These are phyloP conservation scores for Zosterops lateralis DNA, from an alignment of 2,113 vertebrate genomes.

Conservation along the genomic window DNA sequence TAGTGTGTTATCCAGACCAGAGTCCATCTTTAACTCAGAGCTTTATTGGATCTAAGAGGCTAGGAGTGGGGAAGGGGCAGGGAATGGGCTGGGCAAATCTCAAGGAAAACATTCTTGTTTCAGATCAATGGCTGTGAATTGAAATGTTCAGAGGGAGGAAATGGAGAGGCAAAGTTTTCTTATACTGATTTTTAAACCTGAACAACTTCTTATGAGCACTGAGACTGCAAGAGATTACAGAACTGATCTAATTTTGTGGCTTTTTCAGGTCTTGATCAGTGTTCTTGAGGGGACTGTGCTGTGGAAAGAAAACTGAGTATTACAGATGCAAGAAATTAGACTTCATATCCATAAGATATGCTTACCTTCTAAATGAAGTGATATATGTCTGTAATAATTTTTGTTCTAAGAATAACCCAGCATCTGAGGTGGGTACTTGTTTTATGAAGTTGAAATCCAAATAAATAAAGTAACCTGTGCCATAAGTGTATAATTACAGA, in stretches of 20 bases:
- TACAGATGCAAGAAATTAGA: not conserved
- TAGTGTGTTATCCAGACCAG: not conserved
- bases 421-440: not conserved
- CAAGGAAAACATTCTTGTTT: not conserved
- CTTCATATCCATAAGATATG: not conserved
- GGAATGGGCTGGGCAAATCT: rapidly evolving
- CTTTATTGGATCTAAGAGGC: not conserved
- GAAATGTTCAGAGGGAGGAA: not conserved
- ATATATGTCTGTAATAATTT: not conserved
- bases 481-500: slow-evolving; percentile 10
- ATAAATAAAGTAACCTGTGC: slow-evolving; percentile 25
- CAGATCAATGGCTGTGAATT: not conserved
- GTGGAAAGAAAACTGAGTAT: not conserved
- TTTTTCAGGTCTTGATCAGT: not conserved
- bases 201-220: not conserved
- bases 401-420: not conserved
- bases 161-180: not conserved
- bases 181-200: not conserved
- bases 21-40: not conserved
- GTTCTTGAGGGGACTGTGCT: not conserved
- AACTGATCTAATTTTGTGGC: not conserved
- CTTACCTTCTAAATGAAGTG: not conserved
- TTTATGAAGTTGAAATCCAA: not conserved
- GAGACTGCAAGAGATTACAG: not conserved
- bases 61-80: not conserved